Conservation (phyloP, 2,888 invertebrate species). For the Nematopogon swammerdamellus region DNA sequence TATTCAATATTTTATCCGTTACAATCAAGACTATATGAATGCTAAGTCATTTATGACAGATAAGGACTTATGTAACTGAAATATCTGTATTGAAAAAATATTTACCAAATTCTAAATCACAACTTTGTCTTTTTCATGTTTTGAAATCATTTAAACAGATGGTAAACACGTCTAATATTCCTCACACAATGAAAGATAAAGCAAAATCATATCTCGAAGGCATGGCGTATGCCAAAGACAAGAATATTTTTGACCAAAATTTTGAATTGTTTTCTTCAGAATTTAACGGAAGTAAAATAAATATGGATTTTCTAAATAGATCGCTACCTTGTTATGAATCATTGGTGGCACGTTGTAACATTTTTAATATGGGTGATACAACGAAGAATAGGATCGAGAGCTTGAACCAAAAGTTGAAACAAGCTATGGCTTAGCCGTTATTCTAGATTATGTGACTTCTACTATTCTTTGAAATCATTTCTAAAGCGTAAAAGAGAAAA, state of each 20-base stretch:
- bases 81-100: background rate
- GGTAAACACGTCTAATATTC: background rate
- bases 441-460: background rate
- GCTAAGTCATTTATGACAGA: constrained; percentile 2
- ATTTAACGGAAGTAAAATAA: background rate
- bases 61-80: constrained; percentile 3
- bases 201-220: background rate
- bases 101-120: background rate
- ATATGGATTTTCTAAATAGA: background rate
- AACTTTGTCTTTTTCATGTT: constrained; percentile 3
- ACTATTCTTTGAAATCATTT: background rate
- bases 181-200: background rate
- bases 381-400: constrained; percentile 1
- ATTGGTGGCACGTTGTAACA: background rate
- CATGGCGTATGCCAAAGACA: background rate
- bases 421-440: background rate
- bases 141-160: constrained; percentile 1
- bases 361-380: constrained; percentile 2
- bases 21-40: background rate
- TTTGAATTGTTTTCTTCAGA: background rate
- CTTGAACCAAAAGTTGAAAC: constrained; percentile 2
- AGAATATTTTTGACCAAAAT: background rate
- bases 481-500: background rate
- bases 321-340: constrained; percentile 1
- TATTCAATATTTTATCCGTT: background rate